phyloP scores from a whole-genome alignment of 2,888 invertebrate species.

The Phanerotoma sp. region DNA sequence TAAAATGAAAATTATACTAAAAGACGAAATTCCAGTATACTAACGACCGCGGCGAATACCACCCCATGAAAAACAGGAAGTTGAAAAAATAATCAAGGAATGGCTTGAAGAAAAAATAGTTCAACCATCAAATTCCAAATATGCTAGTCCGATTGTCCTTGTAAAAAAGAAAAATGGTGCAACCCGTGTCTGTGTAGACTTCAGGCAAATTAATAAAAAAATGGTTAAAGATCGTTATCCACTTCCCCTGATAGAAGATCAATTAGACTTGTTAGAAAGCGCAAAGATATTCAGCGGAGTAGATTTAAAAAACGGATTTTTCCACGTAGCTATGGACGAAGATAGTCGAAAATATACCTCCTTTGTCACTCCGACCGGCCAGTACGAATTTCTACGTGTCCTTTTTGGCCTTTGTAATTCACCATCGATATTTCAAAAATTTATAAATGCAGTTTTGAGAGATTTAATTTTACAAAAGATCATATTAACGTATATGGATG shows the following conservation, averaged over 20 bases:
- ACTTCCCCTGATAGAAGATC: slow-evolving; percentile 38
- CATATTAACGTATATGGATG: slow-evolving; percentile 30
- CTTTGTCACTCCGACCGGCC: slow-evolving; percentile 36
- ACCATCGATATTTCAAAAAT: slow-evolving; percentile 33
- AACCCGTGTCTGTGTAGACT: slow-evolving; percentile 49
- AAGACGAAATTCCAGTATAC: slow-evolving; percentile 41
- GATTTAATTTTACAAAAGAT: slow-evolving; percentile 22
- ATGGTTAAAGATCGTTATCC: slow-evolving; percentile 37
- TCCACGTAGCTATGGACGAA: slow-evolving; percentile 36
- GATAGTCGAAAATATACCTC: slow-evolving; percentile 34
- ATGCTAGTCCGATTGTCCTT: slow-evolving; percentile 43
- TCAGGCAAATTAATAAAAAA: slow-evolving; percentile 47
- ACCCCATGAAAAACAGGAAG: slow-evolving; percentile 31
- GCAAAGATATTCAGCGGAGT: background rate
- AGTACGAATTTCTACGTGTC: slow-evolving; percentile 34
- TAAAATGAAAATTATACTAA: slow-evolving; percentile 42
- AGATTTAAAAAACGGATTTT: slow-evolving; percentile 34
- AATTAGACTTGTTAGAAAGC: slow-evolving; percentile 35
- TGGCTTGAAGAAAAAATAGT: slow-evolving; percentile 46
- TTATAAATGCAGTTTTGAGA: slow-evolving; percentile 27
- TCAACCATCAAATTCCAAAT: slow-evolving; percentile 42
- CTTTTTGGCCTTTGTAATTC: slow-evolving; percentile 39
- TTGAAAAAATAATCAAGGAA: slow-evolving; percentile 39
- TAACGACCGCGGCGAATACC: slow-evolving; percentile 38
- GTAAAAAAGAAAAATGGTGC: slow-evolving; percentile 39